Base-by-base conservation (phyloP, 92 coral and sea anemone species). In the Porites rus region DNA sequence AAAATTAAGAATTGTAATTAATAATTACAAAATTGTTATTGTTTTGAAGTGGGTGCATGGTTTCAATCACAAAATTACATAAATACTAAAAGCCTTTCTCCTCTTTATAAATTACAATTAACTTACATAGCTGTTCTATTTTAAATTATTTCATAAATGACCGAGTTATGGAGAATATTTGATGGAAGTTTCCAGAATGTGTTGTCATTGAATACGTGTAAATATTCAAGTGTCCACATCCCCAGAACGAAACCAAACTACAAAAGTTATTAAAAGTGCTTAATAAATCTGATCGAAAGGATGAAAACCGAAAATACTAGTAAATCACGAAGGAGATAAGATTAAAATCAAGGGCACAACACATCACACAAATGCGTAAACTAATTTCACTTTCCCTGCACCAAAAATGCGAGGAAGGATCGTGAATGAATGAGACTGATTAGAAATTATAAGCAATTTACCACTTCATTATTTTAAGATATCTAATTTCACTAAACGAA, bases 401-500 rank as follows among this genome's bases (percentile, higher is more conserved):
- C 25, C 22, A 10, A 31, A 62, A 77, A 59, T 25, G 70, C 70
- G 51, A 76, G 65, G 50, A 3, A 38, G 46, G 46, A 28, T 38
- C 46, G 6, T 10, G 52, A 75, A 58, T 14, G 19, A 77, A 77
- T 77, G 31, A 77, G 28, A 38, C 12, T 38, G 59, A 10, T 64
- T 64, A 62, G 16, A 38, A 46, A 73, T 69, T 14, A 22, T 7
- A 56, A 56, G 13, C 17, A 56, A 56, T 56, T 56, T 0, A 56
- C 3, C 46, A 38, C 46, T 38, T 38, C 46, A 38, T 10, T 56
- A 56, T 14, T 66, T 19, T 24, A 67, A 69, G 46, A 38, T 81
- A 81, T 71, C 86, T 60, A 20, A n/a, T 84, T 76, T 84, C 88
- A 31, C 14, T 50, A 38, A 19, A 63, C 24, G 22, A 80, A 74